Evolutionary conservation across 2,797 vertebrate species (phyloP).

Genomic region (Neomorphus geoffroyi): DNA sequence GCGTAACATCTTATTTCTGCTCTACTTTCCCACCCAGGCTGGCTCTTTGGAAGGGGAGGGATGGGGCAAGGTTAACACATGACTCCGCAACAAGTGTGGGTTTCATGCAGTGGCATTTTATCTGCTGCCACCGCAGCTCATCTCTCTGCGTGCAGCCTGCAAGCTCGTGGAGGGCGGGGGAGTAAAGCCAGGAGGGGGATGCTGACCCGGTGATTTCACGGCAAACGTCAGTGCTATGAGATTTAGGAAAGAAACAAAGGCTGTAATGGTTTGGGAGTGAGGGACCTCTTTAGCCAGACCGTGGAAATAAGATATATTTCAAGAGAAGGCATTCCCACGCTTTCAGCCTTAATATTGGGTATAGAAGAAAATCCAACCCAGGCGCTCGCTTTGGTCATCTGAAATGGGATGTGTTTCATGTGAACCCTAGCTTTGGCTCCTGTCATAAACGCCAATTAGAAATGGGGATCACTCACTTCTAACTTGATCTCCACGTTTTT

Average conservation of each 20-base stretch:
- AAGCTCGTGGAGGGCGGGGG: background rate
- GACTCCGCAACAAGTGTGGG: background rate
- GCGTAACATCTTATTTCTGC: constrained; percentile 32
- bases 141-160: background rate
- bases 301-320: constrained; percentile 54
- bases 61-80: background rate
- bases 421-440: background rate
- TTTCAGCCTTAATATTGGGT: background rate
- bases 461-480: background rate
- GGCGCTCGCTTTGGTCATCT: background rate
- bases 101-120: background rate
- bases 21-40: constrained; percentile 23
- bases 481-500: background rate
- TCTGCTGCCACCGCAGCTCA: background rate
- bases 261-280: constrained; percentile 52
- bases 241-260: constrained; percentile 51
- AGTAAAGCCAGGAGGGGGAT: background rate
- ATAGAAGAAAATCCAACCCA: background rate
- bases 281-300: constrained; percentile 9
- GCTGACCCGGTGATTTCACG: constrained; percentile 32
- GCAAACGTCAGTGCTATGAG: background rate
- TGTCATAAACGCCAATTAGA: background rate
- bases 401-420: background rate
- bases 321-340: constrained; percentile 35
- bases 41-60: background rate